Conservation (phyloP, 2,797 vertebrate genomes). For the Macrochelys suwanniensis region DNA sequence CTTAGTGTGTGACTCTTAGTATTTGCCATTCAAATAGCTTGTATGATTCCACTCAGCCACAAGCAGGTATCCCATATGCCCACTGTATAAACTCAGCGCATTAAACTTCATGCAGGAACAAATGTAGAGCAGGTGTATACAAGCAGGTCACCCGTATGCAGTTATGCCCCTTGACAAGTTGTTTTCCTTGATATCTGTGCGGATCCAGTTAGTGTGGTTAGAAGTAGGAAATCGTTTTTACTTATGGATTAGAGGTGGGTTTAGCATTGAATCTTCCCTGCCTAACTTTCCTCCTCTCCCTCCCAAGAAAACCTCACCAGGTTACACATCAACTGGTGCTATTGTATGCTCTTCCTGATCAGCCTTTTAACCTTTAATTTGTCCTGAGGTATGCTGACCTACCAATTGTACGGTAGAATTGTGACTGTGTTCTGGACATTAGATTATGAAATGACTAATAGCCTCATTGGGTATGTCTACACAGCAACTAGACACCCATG, state of each 20-base stretch:
- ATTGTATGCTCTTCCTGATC: background rate
- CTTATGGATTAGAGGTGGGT: background rate
- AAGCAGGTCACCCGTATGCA: background rate
- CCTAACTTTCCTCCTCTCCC: background rate
- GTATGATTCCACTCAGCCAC: background rate
- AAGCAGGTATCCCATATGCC: background rate
- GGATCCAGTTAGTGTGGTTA: background rate
- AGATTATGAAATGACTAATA: background rate
- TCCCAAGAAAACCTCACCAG: background rate
- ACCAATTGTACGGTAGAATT: background rate
- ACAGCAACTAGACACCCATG: no score
- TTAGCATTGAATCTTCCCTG: background rate
- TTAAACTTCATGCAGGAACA: background rate
- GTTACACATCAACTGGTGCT: background rate
- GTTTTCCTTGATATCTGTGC: background rate
- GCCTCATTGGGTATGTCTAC: background rate
- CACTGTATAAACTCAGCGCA: background rate
- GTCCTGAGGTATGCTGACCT: background rate
- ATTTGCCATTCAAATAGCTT: background rate
- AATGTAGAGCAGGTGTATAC: background rate
- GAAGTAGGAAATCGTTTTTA: background rate
- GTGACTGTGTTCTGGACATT: background rate
- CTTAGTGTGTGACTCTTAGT: background rate
- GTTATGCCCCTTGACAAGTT: background rate
- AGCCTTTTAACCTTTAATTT: background rate